Conservation (phyloP, 2,797 vertebrate genomes). For the Alauda arvensis region DNA sequence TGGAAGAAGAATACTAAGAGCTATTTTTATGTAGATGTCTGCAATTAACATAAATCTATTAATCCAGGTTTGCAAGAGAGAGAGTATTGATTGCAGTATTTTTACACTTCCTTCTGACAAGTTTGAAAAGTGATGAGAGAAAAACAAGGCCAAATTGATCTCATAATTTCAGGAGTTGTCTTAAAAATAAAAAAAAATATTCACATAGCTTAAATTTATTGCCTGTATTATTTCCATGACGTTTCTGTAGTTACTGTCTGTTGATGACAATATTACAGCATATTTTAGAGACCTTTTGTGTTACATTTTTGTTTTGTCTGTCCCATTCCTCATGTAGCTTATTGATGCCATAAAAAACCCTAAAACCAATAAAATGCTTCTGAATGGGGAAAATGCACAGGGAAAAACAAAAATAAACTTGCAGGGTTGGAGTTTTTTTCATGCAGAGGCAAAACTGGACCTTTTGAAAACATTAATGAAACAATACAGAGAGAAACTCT, state of each 20-base stretch:
- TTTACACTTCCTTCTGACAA: background rate
- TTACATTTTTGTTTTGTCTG: background rate
- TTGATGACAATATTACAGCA: background rate
- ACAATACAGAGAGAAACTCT: background rate
- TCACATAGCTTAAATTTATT: background rate
- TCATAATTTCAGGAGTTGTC: constrained; percentile 13
- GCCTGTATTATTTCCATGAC: background rate
- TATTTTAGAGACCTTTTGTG: background rate
- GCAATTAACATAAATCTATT: background rate
- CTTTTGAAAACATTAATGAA: background rate
- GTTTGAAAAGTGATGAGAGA: background rate
- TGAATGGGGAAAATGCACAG: background rate
- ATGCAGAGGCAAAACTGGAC: background rate
- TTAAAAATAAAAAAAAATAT: constrained; percentile 17
- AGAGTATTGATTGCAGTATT: background rate
- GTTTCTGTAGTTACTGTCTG: background rate
- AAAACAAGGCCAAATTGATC: constrained; percentile 10
- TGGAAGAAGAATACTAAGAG: background rate
- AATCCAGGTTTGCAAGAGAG: background rate
- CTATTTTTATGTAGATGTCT: background rate
- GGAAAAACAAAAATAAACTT: background rate
- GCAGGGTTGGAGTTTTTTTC: fast-evolving
- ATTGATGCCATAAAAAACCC: background rate
- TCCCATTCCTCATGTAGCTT: background rate
- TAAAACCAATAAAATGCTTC: background rate